Evolutionary conservation across 2,888 invertebrate species (phyloP).

Genomic region (Caenorhabditis sp.): DNA sequence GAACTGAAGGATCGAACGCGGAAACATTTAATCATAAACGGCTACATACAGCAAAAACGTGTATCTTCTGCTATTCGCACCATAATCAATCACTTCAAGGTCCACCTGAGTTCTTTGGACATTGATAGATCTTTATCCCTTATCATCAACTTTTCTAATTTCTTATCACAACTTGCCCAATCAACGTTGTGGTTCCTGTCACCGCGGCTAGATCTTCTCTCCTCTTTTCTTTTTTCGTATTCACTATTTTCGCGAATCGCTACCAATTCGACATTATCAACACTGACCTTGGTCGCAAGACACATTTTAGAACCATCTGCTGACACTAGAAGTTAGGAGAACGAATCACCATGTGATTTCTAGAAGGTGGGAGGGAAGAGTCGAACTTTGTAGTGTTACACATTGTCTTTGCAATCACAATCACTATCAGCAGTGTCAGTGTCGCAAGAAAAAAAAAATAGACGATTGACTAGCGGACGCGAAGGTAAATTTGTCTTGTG

Average conservation of each 20-base stretch:
- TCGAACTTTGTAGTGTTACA: slow-evolving; percentile 58
- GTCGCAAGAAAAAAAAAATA: background rate
- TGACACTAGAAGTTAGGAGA: slow-evolving; percentile 40
- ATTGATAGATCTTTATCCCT: too few relatives aligned
- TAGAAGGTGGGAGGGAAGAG: slow-evolving; percentile 9
- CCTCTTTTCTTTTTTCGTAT: background rate
- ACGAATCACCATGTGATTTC: slow-evolving; percentile 45
- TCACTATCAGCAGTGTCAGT: background rate
- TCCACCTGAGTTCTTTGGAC: too few relatives aligned
- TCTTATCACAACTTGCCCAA: background rate
- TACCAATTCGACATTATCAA: background rate
- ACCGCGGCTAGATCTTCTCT: too few relatives aligned
- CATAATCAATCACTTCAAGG: slow-evolving; percentile 9
- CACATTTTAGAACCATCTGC: slow-evolving; percentile 44
- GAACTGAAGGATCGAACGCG: background rate
- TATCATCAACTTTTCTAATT: background rate
- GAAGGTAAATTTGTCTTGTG: slow-evolving; percentile 6
- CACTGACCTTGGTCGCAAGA: slow-evolving; percentile 40
- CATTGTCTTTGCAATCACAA: slow-evolving; percentile 3
- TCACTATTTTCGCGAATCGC: background rate
- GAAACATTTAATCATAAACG: too few relatives aligned
- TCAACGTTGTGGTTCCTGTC: too few relatives aligned
- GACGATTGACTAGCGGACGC: background rate
- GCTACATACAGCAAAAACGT: too few relatives aligned
- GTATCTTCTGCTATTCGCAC: too few relatives aligned